A percentile compares a stretch with the other conserved stretches of the same genome.
These are phyloP conservation scores for Brachypodius melanocephalos DNA, from an alignment of 2,113 vertebrate genomes.

Conservation along the genomic window DNA sequence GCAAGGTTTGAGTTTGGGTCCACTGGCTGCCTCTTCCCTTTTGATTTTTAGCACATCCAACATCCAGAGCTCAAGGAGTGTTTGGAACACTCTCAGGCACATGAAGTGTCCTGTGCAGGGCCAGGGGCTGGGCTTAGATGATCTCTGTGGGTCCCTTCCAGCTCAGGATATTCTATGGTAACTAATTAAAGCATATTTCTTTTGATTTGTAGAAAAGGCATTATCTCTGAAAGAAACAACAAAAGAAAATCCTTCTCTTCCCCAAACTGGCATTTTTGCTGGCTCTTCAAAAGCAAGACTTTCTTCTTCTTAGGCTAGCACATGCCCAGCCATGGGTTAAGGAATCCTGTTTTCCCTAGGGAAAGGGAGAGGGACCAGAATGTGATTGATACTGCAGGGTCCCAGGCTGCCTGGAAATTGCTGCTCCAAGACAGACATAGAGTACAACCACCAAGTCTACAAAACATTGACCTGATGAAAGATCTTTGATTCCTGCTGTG, in stretches of 20 bases:
- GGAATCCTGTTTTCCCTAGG: not conserved
- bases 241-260: not conserved
- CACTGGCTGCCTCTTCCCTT: not conserved
- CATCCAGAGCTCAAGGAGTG: not conserved
- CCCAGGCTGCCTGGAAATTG: not conserved
- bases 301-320: too few species aligned
- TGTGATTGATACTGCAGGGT: not conserved
- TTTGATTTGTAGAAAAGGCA: not conserved
- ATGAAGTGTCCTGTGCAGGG: not conserved
- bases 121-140: not conserved
- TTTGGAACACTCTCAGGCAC: not conserved
- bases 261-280: not conserved
- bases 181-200: not conserved
- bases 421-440: not conserved
- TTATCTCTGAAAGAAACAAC: not conserved
- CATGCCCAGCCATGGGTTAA: not conserved
- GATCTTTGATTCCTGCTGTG: not conserved
- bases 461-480: not conserved
- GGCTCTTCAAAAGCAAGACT: not conserved
- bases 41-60: not conserved
- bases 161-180: not conserved
- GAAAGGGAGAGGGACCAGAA: not conserved
- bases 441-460: not conserved
- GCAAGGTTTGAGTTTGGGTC: not conserved
- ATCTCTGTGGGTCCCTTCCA: not conserved